A percentile compares a stretch with the other conserved stretches of the same genome.
phyloP scores from a whole-genome alignment of 2,888 invertebrate species.

The Aethes cnicana region DNA sequence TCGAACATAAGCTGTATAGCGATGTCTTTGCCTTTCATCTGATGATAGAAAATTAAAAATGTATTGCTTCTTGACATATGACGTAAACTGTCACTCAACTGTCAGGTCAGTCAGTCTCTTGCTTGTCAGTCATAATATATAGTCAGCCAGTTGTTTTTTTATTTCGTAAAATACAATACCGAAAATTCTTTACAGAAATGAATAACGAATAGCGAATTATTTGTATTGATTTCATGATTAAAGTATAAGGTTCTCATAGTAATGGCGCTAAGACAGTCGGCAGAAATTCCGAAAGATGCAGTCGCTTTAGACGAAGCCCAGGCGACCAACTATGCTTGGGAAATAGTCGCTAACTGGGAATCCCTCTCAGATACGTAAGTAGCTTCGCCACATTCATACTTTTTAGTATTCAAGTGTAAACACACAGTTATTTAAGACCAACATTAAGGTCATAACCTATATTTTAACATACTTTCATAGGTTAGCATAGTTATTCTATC shows the following conservation, averaged over 20 bases:
- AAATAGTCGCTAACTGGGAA: constrained; percentile 83
- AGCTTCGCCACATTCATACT: constrained; percentile 32
- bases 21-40: no score
- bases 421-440: background rate
- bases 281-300: constrained; percentile 83
- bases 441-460: background rate
- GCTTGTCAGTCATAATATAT: no score
- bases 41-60: no score
- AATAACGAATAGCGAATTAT: background rate
- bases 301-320: constrained; percentile 79
- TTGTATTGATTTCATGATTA: no score
- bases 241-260: background rate
- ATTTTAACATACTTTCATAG: constrained; percentile 4
- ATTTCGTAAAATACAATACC: background rate
- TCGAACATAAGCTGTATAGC: no score
- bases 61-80: no score
- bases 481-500: no score
- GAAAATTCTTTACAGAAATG: background rate
- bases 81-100: no score
- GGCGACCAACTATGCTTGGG: constrained; percentile 83
- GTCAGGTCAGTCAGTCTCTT: no score
- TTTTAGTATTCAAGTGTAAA: constrained; percentile 18
- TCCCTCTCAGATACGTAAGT: constrained; percentile 83
- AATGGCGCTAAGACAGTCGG: constrained; percentile 83
- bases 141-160: no score